Evolutionary conservation across 2,113 vertebrate genomes (phyloP).

Genomic region (Lepus timidus): DNA sequence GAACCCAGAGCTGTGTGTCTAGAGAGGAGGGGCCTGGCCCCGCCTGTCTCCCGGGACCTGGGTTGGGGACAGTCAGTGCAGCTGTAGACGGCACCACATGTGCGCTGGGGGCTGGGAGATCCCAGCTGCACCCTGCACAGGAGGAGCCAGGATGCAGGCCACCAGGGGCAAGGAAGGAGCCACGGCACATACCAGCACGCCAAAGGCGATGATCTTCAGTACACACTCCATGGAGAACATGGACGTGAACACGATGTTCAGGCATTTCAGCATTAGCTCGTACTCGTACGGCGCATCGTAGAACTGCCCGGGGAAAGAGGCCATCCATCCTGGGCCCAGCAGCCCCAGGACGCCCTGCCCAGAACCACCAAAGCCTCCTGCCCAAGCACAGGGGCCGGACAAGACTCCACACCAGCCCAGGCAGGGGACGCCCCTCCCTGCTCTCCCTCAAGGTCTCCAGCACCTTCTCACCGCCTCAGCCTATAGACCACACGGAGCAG

Average conservation of each 20-base stretch:
- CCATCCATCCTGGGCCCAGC: not conserved
- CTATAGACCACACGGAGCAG: not conserved
- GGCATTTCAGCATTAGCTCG: slow-evolving; percentile 95
- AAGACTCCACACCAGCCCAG: not conserved
- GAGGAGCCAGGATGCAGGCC: not conserved
- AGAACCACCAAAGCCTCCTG: not conserved
- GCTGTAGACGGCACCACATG: not conserved
- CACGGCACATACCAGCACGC: slow-evolving; percentile 92
- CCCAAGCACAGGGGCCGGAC: not conserved
- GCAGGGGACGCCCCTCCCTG: not conserved
- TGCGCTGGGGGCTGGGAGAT: not conserved
- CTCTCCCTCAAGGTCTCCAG: not conserved
- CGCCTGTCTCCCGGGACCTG: not conserved
- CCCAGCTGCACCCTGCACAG: not conserved
- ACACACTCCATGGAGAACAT: slow-evolving; percentile 98
- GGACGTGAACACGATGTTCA: slow-evolving; percentile 97
- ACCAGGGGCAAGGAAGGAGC: not conserved
- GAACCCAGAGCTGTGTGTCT: not conserved
- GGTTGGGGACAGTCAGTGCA: not conserved
- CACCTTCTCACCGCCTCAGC: not conserved
- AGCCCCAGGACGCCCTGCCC: not conserved
- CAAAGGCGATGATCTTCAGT: slow-evolving; percentile 97
- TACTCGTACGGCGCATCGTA: slow-evolving; percentile 94
- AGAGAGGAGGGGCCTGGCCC: no score
- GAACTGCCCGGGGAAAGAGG: slow-evolving; percentile 88